Evolutionary conservation across 1,140 invertebrate genomes (phyloP).

Genomic region (Hyposmocoma kahamanoa): DNA sequence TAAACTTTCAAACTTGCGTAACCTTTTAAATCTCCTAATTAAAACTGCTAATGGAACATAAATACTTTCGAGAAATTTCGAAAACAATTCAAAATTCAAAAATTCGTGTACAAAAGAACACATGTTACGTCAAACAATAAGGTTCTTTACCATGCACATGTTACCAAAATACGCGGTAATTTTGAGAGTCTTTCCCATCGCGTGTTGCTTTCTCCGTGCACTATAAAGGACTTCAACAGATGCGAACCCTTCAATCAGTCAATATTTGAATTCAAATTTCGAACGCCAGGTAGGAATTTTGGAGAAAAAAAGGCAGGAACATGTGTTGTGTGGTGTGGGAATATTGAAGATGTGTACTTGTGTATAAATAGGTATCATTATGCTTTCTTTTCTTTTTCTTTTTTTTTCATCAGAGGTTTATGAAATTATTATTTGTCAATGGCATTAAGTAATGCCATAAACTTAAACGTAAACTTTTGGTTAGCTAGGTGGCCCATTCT

Average conservation of each 20-base stretch:
- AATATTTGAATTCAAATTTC: constrained; percentile 62
- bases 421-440: too few species aligned
- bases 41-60: too few species aligned
- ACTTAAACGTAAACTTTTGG: too few species aligned
- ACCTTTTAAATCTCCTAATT: too few species aligned
- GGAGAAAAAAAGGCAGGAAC: constrained; percentile 31
- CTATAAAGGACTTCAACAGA: constrained; percentile 49
- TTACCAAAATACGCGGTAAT: constrained; percentile 35
- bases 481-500: too few species aligned
- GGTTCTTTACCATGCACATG: constrained; percentile 38
- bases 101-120: constrained; percentile 11
- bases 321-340: constrained; percentile 43
- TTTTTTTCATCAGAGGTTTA: too few species aligned
- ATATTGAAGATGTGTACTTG: constrained; percentile 7
- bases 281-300: constrained; percentile 10
- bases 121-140: constrained; percentile 42
- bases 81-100: too few species aligned
- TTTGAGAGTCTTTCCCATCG: constrained; percentile 55
- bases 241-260: constrained; percentile 67
- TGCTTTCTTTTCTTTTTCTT: background rate
- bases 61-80: too few species aligned
- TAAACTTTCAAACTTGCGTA: too few species aligned
- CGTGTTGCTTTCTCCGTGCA: constrained; percentile 50
- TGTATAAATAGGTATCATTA: background rate
- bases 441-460: too few species aligned